phyloP scores from a whole-genome alignment of 2,113 vertebrate genomes.

The Siniperca chuatsi region DNA sequence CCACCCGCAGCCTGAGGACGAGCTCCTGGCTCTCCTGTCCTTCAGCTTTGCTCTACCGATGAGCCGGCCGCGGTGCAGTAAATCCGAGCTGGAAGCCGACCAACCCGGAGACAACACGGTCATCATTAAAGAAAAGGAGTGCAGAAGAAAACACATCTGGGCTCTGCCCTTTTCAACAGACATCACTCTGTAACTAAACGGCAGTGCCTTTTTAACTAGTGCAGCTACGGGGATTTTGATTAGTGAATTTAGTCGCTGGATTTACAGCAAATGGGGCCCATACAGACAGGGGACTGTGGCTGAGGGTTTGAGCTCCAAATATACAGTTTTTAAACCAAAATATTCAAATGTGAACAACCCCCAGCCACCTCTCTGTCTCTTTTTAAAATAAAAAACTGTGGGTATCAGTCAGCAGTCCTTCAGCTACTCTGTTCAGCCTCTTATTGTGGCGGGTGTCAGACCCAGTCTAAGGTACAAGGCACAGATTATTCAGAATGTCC shows the following conservation, averaged over 20 bases:
- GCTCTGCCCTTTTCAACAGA: conserved; percentile 85
- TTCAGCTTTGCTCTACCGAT: neutral
- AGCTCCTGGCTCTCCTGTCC: conserved; percentile 44
- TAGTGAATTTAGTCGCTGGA: conserved; percentile 17
- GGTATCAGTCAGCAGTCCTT: conserved; percentile 14
- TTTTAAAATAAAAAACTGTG: neutral
- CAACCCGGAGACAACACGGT: conserved; percentile 17
- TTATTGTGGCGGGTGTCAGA: conserved; percentile 37
- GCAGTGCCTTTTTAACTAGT: neutral
- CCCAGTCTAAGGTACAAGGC: conserved; percentile 32
- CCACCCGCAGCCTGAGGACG: conserved; percentile 28
- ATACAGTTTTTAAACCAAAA: conserved; percentile 80
- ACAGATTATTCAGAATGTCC: conserved; percentile 4
- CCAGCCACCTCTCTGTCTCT: conserved; percentile 29
- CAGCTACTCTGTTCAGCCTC: neutral
- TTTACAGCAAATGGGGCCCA: conserved; percentile 4
- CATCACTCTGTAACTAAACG: conserved; percentile 17
- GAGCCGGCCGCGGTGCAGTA: neutral
- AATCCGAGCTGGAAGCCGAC: conserved; percentile 1
- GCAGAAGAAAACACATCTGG: conserved; percentile 68
- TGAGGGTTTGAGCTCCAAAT: conserved; percentile 76
- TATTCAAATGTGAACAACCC: conserved; percentile 80
- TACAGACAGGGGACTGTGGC: conserved; percentile 19
- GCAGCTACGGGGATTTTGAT: conserved; percentile 22
- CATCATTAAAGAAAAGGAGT: conserved; percentile 5